phyloP scores from a whole-genome alignment of 2,113 vertebrate species.

The Ceuthmochares aereus region DNA sequence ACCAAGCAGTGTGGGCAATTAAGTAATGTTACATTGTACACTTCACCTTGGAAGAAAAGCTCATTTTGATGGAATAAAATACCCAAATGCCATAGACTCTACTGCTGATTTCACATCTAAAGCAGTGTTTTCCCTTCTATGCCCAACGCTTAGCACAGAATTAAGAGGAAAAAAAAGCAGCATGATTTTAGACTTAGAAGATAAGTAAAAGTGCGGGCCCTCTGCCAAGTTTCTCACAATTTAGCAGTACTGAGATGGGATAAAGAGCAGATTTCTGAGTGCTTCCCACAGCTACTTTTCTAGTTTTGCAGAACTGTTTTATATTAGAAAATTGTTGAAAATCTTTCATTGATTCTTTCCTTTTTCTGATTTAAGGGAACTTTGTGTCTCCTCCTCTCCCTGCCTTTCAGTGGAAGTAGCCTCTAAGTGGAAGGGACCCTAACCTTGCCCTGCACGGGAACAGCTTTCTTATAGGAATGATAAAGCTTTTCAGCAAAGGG shows the following conservation, averaged over 20 bases:
- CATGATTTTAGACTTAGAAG: conserved; percentile 47
- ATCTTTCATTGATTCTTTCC: background rate
- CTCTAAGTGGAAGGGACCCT: background rate
- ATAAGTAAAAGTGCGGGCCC: conserved; percentile 55
- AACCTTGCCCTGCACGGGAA: background rate
- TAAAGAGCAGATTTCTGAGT: conserved; percentile 65
- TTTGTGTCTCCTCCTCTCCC: background rate
- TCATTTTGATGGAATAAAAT: conserved; percentile 36
- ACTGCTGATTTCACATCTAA: conserved; percentile 26
- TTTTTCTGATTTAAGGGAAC: background rate
- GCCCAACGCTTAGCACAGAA: conserved; percentile 24
- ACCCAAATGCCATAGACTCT: background rate
- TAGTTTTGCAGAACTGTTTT: conserved; percentile 28
- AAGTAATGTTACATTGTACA: conserved; percentile 65
- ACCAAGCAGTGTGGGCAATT: conserved; percentile 39
- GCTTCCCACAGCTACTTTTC: conserved; percentile 59
- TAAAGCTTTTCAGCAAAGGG: background rate
- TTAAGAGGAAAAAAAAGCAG: background rate
- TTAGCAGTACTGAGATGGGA: conserved; percentile 50
- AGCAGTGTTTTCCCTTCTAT: conserved; percentile 59
- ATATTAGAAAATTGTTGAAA: conserved; percentile 36
- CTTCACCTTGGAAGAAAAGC: conserved; percentile 59
- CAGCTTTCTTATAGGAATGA: background rate
- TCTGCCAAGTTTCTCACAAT: conserved; percentile 68
- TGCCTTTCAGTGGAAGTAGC: background rate